Conservation (phyloP, 2,888 invertebrate species). For the Crepidodera aurea region DNA sequence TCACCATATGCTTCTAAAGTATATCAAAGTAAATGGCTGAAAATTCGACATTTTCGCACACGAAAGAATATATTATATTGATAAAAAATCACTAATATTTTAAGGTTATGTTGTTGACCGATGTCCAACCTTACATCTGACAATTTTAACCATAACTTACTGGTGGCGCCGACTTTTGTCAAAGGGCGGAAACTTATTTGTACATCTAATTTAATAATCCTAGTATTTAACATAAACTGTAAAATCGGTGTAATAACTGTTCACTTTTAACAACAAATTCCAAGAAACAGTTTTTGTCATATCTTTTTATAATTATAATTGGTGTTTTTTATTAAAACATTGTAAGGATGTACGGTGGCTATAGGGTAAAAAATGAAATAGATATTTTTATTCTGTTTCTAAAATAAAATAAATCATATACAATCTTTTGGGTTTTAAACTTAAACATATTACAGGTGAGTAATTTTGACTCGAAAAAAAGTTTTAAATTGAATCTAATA, state of each 20-base stretch:
- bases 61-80: too few species aligned
- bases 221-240: not conserved
- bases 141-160: too few species aligned
- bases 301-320: not conserved
- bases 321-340: not conserved
- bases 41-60: not conserved
- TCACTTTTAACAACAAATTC: not conserved
- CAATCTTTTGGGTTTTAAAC: slow-evolving; percentile 19
- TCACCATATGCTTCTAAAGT: not conserved
- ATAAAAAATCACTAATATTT: too few species aligned
- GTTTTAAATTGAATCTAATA: not conserved
- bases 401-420: not conserved
- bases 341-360: not conserved
- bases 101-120: too few species aligned
- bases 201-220: not conserved
- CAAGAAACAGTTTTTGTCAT: not conserved
- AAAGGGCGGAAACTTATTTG: too few species aligned
- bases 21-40: not conserved
- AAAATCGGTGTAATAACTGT: not conserved
- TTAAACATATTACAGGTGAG: not conserved
- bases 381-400: not conserved
- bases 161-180: too few species aligned
- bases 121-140: too few species aligned
- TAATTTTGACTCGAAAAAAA: not conserved
- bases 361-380: not conserved